These are phyloP conservation scores for Myotis davidii DNA, from an alignment of 2,113 vertebrate species.

Conservation along the genomic window DNA sequence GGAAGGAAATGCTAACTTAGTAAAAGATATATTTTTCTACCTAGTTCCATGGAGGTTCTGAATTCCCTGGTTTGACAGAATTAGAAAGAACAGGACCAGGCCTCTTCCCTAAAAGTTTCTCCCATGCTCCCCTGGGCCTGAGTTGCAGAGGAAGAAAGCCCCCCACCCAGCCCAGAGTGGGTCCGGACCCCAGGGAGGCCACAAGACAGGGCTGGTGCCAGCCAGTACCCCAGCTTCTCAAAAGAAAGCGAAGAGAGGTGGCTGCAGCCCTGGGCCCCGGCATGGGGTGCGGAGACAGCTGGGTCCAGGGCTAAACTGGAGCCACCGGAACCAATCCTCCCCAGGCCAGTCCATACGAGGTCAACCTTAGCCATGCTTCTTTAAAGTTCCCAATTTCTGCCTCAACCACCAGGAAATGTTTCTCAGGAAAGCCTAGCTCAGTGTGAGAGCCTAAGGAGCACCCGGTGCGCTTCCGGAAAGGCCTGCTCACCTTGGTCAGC, in stretches of 20 bases:
- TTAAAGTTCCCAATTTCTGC: background rate
- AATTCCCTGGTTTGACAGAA: background rate
- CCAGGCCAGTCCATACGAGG: background rate
- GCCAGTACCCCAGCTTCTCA: background rate
- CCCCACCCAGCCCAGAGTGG: background rate
- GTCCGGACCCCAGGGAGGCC: background rate
- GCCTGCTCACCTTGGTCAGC: slow-evolving; percentile 88
- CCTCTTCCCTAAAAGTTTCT: background rate
- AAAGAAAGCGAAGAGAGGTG: background rate
- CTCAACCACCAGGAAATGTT: background rate
- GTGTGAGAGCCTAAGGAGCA: background rate
- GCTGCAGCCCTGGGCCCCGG: background rate
- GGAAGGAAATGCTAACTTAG: background rate
- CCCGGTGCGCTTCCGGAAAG: background rate
- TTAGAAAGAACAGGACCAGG: background rate
- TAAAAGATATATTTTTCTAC: background rate
- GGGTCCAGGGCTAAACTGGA: background rate
- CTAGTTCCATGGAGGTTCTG: background rate
- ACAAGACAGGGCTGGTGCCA: background rate
- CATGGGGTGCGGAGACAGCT: background rate
- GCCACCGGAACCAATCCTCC: background rate
- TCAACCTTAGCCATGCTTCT: background rate
- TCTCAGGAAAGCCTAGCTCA: background rate
- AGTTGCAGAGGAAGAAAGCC: background rate
- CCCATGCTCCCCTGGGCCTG: background rate